These are phyloP conservation scores for Scyliorhinus canicula DNA, from an alignment of 2,797 vertebrate species.

Conservation along the genomic window DNA sequence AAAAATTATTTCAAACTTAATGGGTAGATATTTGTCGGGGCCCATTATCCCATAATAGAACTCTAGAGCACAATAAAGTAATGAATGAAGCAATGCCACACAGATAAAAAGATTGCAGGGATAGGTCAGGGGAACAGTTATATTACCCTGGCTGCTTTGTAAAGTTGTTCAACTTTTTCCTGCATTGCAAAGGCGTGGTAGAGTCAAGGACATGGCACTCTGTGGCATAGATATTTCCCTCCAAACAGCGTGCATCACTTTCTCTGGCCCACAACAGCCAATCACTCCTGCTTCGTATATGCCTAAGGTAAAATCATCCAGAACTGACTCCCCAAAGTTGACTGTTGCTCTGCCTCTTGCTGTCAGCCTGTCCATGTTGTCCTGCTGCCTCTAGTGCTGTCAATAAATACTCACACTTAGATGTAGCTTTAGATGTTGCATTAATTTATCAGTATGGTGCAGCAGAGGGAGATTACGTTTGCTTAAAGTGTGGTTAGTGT, in stretches of 20 bases:
- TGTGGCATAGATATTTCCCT: not conserved
- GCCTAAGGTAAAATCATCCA: not conserved
- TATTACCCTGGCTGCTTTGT: not conserved
- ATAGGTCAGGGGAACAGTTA: not conserved
- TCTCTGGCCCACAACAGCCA: not conserved
- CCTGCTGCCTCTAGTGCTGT: not conserved
- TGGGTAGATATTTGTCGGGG: not conserved
- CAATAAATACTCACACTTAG: not conserved
- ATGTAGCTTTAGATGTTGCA: not conserved
- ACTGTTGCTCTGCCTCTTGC: not conserved
- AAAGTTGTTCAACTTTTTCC: not conserved
- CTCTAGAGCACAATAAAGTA: not conserved
- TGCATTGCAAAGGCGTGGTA: not conserved
- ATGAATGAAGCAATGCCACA: not conserved
- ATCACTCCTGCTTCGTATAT: not conserved
- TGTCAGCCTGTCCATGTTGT: not conserved
- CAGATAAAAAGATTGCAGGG: not conserved
- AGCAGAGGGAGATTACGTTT: not conserved
- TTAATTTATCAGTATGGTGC: not conserved
- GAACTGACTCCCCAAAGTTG: not conserved
- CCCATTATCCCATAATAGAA: not conserved
- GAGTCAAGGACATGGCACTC: not conserved
- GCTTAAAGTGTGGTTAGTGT: not conserved
- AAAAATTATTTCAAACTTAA: not conserved
- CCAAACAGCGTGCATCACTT: not conserved